Base-by-base conservation (phyloP, 2,797 vertebrate species). In the Miichthys miiuy region DNA sequence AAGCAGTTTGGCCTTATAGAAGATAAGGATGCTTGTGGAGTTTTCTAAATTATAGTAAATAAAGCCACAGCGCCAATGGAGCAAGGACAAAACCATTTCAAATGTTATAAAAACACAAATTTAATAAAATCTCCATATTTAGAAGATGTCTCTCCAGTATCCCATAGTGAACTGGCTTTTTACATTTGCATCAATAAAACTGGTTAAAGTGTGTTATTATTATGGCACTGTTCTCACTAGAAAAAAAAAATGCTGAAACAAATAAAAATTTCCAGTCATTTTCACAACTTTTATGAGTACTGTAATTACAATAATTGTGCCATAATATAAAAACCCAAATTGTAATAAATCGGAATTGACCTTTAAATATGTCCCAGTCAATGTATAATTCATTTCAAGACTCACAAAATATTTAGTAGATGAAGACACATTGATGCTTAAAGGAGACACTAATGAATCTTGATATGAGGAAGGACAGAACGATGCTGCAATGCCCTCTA, bases 401-500 rank as follows among this genome's bases (percentile, higher is more conserved):
- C 25, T 73, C 56, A 27, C 48, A 63, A 7, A 63, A 60, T 55
- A 51, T 58, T 47, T 14, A 61, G 30, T 61, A 54, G 38, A 18
- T 64, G 56, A 57, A 52, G 66, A 54, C 60, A 63, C 48, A 21
- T 3, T 52, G 72, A 69, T 68, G 79, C 62, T 80, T 54, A 65
- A 65, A 84, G 77, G 55, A 70, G 83, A 77, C 50, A 5, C 30
- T 74, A 65, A 86, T 82, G 69, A 82, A 68, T 79, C 47, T 63
- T 57, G 63, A 69, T 56, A 3, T 50, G 78, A 34, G 23, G 6
- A 72, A 84, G 64, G 82, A 81, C 63, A 42, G 64, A 23, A 54
- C 52, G 80, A 82, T 77, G 80, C 77, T 87, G 89, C 73, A 71
- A 79, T 84, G 81, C 62, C 82, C 74, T 82, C 76, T 52, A 14